Percentiles rank a stretch among this genome's conserved stretches.
phyloP scores from a whole-genome alignment of 2,797 vertebrate genomes.

The Gadopsis marmoratus region DNA sequence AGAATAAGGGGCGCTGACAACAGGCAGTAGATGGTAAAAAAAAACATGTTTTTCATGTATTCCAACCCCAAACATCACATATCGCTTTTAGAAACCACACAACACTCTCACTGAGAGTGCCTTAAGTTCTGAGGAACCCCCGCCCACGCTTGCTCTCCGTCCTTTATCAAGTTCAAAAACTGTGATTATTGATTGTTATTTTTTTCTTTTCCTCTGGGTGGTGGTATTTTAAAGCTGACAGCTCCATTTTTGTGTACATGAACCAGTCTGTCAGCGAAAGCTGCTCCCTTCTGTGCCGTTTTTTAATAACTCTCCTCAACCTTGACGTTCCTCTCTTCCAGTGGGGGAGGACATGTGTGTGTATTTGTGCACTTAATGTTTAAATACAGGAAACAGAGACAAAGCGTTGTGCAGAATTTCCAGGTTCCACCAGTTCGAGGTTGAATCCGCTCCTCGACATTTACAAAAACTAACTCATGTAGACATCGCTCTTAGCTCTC shows the following conservation, averaged over 20 bases:
- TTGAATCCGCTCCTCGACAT: slow-evolving; percentile 33
- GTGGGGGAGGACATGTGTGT: slow-evolving; percentile 45
- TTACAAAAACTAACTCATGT: slow-evolving; percentile 33
- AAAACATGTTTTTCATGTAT: slow-evolving; percentile 52
- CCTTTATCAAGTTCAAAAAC: slow-evolving; percentile 48
- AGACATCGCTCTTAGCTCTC: slow-evolving; percentile 38
- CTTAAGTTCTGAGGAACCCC: slow-evolving; percentile 41
- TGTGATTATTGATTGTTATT: slow-evolving; percentile 52
- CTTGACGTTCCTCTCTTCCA: slow-evolving; percentile 43
- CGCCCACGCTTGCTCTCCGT: slow-evolving; percentile 17
- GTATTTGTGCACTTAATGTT: slow-evolving; percentile 65
- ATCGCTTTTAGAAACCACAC: slow-evolving; percentile 33
- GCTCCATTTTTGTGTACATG: slow-evolving; percentile 48
- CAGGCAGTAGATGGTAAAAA: slow-evolving; percentile 69
- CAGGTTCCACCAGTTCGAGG: slow-evolving; percentile 42
- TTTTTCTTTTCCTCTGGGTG: slow-evolving; percentile 35
- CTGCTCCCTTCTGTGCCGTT: slow-evolving; percentile 41
- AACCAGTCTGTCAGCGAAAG: slow-evolving; percentile 48
- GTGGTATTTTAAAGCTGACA: slow-evolving; percentile 63
- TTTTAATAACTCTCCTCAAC: slow-evolving; percentile 33
- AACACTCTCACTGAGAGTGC: slow-evolving; percentile 58
- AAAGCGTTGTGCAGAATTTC: slow-evolving; percentile 71
- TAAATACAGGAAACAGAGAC: slow-evolving; percentile 65
- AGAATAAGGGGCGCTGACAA: slow-evolving; percentile 48
- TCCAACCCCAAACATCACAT: slow-evolving; percentile 45